These are phyloP conservation scores for Cephus cinctus DNA, from an alignment of 1,140 invertebrate species.

Conservation along the genomic window DNA sequence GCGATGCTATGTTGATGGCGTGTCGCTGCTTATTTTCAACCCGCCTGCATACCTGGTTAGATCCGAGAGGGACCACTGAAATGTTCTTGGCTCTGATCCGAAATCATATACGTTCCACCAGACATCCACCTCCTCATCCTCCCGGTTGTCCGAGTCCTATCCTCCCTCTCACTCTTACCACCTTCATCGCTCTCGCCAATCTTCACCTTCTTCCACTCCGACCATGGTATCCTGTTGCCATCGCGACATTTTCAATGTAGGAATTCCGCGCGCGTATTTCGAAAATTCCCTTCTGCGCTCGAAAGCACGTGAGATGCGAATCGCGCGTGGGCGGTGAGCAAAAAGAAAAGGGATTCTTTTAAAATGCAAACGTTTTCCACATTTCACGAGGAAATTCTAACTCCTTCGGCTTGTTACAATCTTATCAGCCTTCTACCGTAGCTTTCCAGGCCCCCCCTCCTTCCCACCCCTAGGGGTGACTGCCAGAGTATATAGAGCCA, in stretches of 20 bases:
- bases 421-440: constrained; percentile 44
- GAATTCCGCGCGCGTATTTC: no score
- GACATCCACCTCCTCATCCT: constrained; percentile 23
- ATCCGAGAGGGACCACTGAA: constrained; percentile 43
- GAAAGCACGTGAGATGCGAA: no score
- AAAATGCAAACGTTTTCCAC: constrained; percentile 32
- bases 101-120: constrained; percentile 40
- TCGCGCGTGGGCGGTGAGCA: no score
- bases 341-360: no score
- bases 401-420: constrained; percentile 46
- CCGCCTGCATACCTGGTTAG: constrained; percentile 50
- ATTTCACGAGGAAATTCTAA: constrained; percentile 48
- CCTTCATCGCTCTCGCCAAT: background rate
- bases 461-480: constrained; percentile 12
- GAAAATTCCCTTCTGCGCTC: no score
- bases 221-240: no score
- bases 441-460: constrained; percentile 26
- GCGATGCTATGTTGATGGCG: constrained; percentile 54
- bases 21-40: constrained; percentile 55
- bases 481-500: constrained; percentile 17
- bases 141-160: no score
- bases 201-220: no score
- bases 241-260: no score
- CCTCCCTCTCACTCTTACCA: constrained; percentile 1
- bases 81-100: constrained; percentile 48